Conservation (phyloP, 2,113 vertebrate genomes). For the Callithrix jacchus region DNA sequence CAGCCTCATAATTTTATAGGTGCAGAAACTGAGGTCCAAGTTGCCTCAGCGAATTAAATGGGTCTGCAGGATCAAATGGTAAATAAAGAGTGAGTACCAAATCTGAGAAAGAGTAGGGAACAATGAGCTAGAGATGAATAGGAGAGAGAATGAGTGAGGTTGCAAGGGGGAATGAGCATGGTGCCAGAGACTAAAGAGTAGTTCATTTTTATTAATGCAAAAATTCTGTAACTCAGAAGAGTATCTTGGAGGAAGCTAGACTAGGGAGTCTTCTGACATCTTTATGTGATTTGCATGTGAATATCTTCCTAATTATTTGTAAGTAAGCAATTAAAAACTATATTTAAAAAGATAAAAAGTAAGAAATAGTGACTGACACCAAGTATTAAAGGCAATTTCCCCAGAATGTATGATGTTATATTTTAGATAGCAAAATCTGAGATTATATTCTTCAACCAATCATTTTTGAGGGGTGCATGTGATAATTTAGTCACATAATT, state of each 20-base stretch:
- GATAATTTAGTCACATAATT: background rate
- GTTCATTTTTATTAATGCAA: rapidly evolving
- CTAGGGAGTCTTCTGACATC: background rate
- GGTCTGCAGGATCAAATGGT: background rate
- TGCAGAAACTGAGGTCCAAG: background rate
- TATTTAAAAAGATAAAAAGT: conserved; percentile 12
- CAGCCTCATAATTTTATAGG: background rate
- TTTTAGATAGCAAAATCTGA: background rate
- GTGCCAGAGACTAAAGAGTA: background rate
- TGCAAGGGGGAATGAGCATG: rapidly evolving
- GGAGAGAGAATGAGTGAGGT: background rate
- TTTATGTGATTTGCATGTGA: background rate
- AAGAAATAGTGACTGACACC: background rate
- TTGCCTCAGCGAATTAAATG: background rate
- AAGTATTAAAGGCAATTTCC: background rate
- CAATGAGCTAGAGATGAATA: rapidly evolving
- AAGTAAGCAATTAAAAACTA: background rate
- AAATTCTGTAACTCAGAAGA: background rate
- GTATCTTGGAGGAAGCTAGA: background rate
- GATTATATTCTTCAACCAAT: background rate
- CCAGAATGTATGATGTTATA: background rate
- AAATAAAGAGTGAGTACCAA: background rate
- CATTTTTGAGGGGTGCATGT: background rate
- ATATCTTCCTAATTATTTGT: background rate
- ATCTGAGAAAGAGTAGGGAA: background rate